These are phyloP conservation scores for Lanius ludovicianus DNA, from an alignment of 2,113 vertebrate genomes.

Conservation along the genomic window DNA sequence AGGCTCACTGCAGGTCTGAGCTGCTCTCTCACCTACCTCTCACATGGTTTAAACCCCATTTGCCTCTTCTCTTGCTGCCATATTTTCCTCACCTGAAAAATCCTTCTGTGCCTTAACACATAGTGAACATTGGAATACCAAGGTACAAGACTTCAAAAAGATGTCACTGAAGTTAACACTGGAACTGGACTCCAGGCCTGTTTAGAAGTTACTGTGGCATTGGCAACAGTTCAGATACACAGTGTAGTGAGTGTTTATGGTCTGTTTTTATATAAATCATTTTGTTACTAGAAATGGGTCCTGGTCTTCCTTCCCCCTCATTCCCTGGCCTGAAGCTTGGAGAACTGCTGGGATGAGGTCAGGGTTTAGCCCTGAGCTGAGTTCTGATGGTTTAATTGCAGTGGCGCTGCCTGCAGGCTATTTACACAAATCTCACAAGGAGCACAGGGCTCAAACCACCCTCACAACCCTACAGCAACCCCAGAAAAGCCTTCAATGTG, in stretches of 20 bases:
- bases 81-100: neutral
- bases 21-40: conserved; percentile 42
- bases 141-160: conserved; percentile 15
- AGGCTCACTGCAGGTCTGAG: conserved; percentile 42
- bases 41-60: neutral
- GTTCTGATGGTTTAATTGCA: neutral
- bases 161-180: conserved; percentile 13
- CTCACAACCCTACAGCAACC: neutral
- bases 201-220: conserved; percentile 5
- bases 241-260: neutral
- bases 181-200: conserved; percentile 32
- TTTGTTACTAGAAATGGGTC: neutral
- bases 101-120: conserved; percentile 16
- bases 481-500: neutral
- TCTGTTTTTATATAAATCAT: conserved; percentile 21
- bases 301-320: neutral
- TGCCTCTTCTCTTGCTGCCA: neutral
- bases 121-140: neutral
- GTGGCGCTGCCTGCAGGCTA: neutral
- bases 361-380: neutral
- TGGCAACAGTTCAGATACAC: conserved; percentile 23
- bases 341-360: neutral
- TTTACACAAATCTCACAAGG: neutral
- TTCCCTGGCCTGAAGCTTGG: neutral
- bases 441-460: neutral